phyloP scores from a whole-genome alignment of 2,113 vertebrate genomes.

The Gobio gobio region DNA sequence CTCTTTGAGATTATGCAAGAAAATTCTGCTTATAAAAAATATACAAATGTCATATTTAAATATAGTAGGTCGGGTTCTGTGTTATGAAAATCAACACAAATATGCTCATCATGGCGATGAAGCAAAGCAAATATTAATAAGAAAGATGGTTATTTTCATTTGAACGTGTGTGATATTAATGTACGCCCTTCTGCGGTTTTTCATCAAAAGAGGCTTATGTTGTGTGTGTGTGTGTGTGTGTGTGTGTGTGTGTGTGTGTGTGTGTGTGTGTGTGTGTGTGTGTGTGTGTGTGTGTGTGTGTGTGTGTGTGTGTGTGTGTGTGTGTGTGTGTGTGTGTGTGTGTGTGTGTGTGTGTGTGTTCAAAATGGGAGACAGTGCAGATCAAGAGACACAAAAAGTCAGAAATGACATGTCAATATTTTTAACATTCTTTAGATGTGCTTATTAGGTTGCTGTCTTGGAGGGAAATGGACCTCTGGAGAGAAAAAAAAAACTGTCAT shows the following conservation, averaged over 20 bases:
- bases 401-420: slow-evolving; percentile 44
- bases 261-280: no score
- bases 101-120: slow-evolving; percentile 15
- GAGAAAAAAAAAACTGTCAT: neutral
- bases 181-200: slow-evolving; percentile 48
- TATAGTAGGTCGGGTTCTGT: neutral
- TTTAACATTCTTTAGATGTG: slow-evolving; percentile 56
- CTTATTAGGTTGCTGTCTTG: slow-evolving; percentile 55
- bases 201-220: slow-evolving; percentile 53
- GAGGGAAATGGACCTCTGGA: slow-evolving; percentile 48
- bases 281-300: no score
- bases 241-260: neutral
- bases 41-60: slow-evolving; percentile 30
- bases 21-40: neutral
- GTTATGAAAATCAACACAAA: slow-evolving; percentile 23
- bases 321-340: slow-evolving; percentile 21
- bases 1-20: neutral
- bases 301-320: slow-evolving; percentile 16
- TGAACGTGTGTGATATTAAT: slow-evolving; percentile 45
- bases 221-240: slow-evolving; percentile 48
- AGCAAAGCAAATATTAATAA: slow-evolving; percentile 54
- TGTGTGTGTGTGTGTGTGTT: slow-evolving; percentile 46
- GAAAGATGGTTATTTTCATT: slow-evolving; percentile 47
- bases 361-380: slow-evolving; percentile 30
- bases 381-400: slow-evolving; percentile 34